phyloP scores from a whole-genome alignment of 2,888 invertebrate genomes.

The Deroplatys truncata region DNA sequence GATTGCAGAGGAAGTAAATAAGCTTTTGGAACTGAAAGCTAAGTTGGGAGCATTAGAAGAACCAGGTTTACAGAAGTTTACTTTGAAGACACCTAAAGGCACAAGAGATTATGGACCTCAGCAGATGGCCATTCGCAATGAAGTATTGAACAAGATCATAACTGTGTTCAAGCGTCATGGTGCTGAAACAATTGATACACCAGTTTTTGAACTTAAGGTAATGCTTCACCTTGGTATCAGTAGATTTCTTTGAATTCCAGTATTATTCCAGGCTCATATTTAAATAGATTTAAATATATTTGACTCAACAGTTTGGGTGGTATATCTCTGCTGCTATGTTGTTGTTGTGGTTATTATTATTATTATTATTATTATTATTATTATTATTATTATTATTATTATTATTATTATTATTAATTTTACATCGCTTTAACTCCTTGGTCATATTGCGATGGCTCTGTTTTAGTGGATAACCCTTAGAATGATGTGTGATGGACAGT shows the following conservation, averaged over 20 bases:
- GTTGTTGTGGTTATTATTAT: no score
- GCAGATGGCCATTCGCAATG: slow-evolving; percentile 89
- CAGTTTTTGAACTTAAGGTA: slow-evolving; percentile 95
- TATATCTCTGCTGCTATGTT: no score
- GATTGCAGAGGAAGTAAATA: slow-evolving; percentile 83
- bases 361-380: no score
- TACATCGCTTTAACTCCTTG: no score
- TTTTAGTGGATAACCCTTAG: no score
- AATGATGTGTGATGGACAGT: no score
- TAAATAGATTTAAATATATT: no score
- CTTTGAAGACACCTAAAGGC: slow-evolving; percentile 87
- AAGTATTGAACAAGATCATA: slow-evolving; percentile 81
- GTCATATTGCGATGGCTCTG: no score
- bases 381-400: no score
- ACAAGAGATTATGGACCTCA: slow-evolving; percentile 92
- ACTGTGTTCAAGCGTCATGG: slow-evolving; percentile 93
- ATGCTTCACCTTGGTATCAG: neutral
- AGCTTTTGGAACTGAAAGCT: slow-evolving; percentile 74
- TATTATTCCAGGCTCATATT: no score
- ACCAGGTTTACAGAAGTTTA: slow-evolving; percentile 67
- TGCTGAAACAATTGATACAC: slow-evolving; percentile 97
- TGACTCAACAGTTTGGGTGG: no score
- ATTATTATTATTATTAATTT: no score
- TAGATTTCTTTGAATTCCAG: neutral
- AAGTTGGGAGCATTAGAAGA: slow-evolving; percentile 56